Evolutionary conservation across 2,888 invertebrate species (phyloP), one percentile per base, ranked within the genome.

Genomic region (Spodoptera exigua): DNA sequence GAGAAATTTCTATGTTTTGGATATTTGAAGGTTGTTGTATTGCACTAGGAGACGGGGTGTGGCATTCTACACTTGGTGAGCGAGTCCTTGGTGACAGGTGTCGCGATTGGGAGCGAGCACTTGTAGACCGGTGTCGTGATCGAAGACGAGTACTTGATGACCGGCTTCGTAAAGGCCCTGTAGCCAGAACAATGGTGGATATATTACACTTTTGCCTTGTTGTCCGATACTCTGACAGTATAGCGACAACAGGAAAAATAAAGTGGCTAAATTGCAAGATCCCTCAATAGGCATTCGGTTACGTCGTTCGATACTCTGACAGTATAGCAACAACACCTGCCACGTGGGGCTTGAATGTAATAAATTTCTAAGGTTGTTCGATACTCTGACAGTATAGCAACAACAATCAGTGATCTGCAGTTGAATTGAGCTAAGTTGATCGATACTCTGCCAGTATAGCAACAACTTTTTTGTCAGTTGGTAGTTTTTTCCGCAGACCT

Each of bases 221-320:
- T 51, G 40, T 51, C 32, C 51, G 34, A 51, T 51, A 51, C 51
- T 41, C 51, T 51, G 40, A 51, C 51, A 51, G 40, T 51, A 49
- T 40, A 49, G 49, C 49, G 16, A 49, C 39, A 49, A 32, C 32
- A 49, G 49, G 32, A 40, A 40, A 49, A 32, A n/a, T n/a, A n/a
- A 27, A 27, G 48, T 16, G 32, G 12, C 39, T 40, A 40, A 49
- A 16, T 49, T 49, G 49, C 49, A 49, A 17, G 49, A 49, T 49
- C 49, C n/a, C n/a, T n/a, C n/a, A n/a, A 40, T 40, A 49, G 27
- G 32, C 49, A 49, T 17, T 32, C 10, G n/a, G 49, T 17, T n/a
- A 17, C 13, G 49, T 40, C 16, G 36, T 47, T 47, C 36, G 37
- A 47, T 47, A 47, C 47, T 47, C 47, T 47, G 47, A 47, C 47